These are phyloP conservation scores for Orchesella cincta DNA, from an alignment of 1,140 invertebrate species.

Conservation along the genomic window DNA sequence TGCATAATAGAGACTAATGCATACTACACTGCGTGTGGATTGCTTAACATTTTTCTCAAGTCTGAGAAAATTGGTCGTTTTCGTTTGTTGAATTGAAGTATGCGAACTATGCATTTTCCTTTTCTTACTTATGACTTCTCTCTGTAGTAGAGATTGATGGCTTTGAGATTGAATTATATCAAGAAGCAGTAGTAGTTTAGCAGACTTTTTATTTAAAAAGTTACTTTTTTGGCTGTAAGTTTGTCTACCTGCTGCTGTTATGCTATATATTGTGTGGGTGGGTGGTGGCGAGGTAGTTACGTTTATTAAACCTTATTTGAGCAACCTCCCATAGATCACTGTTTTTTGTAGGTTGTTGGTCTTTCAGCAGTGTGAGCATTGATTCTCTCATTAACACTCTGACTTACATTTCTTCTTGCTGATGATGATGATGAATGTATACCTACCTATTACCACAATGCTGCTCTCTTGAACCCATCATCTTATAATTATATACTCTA, in stretches of 20 bases:
- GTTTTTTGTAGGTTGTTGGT: slow-evolving; percentile 16
- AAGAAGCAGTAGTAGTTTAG: too few relatives aligned
- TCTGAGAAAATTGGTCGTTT: neutral
- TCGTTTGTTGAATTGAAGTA: too few relatives aligned
- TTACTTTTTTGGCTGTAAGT: neutral
- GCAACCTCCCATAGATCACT: neutral
- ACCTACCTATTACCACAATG: neutral
- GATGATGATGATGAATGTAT: neutral
- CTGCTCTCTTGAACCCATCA: neutral
- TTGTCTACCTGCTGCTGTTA: neutral
- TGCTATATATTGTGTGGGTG: neutral
- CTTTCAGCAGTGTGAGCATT: slow-evolving; percentile 22
- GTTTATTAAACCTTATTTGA: neutral
- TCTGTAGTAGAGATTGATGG: too few relatives aligned
- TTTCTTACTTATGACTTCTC: too few relatives aligned
- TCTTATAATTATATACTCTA: slow-evolving; percentile 8
- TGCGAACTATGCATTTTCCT: too few relatives aligned
- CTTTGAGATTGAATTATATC: too few relatives aligned
- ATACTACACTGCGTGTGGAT: too few relatives aligned
- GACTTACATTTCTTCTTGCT: neutral
- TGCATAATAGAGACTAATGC: too few relatives aligned
- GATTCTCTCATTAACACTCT: slow-evolving; percentile 25
- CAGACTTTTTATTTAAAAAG: neutral
- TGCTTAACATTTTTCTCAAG: neutral
- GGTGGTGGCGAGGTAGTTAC: neutral